Base-by-base conservation (phyloP, 2,888 invertebrate genomes). In the Danaus chrysippus region DNA sequence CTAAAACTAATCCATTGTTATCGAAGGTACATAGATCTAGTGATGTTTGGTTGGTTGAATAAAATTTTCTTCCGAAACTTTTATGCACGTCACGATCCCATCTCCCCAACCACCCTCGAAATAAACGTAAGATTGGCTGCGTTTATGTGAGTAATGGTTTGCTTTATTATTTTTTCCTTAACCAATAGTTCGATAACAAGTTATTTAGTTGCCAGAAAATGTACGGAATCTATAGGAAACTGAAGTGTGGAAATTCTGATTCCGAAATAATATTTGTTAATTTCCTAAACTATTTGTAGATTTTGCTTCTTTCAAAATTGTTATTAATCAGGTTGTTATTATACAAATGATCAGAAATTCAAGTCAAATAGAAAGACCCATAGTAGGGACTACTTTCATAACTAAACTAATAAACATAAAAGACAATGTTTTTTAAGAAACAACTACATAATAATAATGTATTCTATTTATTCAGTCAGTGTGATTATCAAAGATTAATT, bases 11-110 rank as follows among this genome's bases (percentile, higher is more conserved):
- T 59, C 19, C 74, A 72, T 71, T 74, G 74, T 80, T 83, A 86
- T 82, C 80, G 79, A 83, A 79, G 84, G 82, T 81, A 82, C 85
- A 84, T 81, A 85, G 82, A 79, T 76, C 77, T 73, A 73, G 70
- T 69, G 74, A 73, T 71, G 72, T 71, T 69, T 63, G 61, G 79
- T 71, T 68, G 74, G 67, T 68, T 80, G 87, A 86, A 88, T 88
- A 85, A 83, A 81, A 87, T 88, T 84, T 70, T 75, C 69, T 73
- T 49, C 10, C 72, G 71, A 78, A 82, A 61, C 61, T 66, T 72
- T 76, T 77, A 86, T 83, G 84, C 86, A 64, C 68, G 83, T 84
- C 86, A 87, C 86, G 87, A 72, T 75, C 23, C 2, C 17, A 10
- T 49, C 49, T 49, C 49, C 49, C 75, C 67, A 61, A 68, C 71